Percentiles rank a stretch among this genome's conserved stretches.
Conservation (phyloP, 2,797 vertebrate genomes). For the Sebastes vulpes region DNA sequence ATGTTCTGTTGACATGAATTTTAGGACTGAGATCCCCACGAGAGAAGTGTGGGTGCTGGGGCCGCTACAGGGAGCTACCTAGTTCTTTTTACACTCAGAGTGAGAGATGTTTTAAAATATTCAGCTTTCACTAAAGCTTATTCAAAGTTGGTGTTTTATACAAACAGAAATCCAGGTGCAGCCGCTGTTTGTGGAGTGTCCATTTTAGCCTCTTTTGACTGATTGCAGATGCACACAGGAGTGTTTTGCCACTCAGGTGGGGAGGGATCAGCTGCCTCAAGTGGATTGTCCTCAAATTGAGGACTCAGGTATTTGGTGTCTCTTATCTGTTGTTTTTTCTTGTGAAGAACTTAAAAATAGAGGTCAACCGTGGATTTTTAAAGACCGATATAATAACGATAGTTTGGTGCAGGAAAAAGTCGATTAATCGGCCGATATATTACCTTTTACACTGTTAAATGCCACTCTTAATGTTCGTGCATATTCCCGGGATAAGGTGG, state of each 20-base stretch:
- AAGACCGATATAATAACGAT: too few relatives aligned
- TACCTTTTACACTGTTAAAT: too few relatives aligned
- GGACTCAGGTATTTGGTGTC: neutral
- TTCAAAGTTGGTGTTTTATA: constrained; percentile 7
- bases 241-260: neutral
- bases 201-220: constrained; percentile 3
- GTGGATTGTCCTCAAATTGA: neutral
- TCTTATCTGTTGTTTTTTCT: neutral
- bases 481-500: too few relatives aligned
- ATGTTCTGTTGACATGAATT: constrained; percentile 14
- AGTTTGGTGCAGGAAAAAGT: too few relatives aligned
- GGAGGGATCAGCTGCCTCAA: neutral
- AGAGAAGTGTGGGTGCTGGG: neutral
- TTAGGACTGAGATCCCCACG: neutral
- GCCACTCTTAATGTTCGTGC: too few relatives aligned
- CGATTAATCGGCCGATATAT: too few relatives aligned
- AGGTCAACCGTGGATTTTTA: too few relatives aligned
- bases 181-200: neutral
- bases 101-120: constrained; percentile 2
- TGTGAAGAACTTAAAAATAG: neutral
- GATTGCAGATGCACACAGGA: neutral
- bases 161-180: neutral
- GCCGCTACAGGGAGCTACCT: neutral
- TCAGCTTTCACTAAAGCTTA: neutral
- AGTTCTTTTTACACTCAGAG: neutral